Percentiles rank a stretch among this genome's conserved stretches.
Conservation (phyloP, 2,888 invertebrate genomes). For the Polymixis flavicincta region DNA sequence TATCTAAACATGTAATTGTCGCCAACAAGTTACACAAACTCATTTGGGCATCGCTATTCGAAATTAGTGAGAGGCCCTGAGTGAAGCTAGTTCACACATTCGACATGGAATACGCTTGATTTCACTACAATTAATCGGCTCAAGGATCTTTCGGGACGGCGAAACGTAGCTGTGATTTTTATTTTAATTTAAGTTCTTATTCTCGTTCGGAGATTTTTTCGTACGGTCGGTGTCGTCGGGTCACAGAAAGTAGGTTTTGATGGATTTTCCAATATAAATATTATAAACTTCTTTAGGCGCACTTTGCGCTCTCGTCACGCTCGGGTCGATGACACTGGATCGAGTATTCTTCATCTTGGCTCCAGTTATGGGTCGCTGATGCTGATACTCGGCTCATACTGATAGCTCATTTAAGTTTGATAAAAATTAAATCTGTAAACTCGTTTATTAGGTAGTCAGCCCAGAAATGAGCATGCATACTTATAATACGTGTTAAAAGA, state of each 20-base stretch:
- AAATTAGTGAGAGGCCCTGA: conserved; percentile 56
- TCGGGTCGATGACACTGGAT: background rate
- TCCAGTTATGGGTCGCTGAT: no score
- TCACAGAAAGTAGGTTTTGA: no score
- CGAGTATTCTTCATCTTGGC: no score
- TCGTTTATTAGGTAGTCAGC: background rate
- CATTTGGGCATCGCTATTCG: conserved; percentile 64
- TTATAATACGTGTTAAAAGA: background rate
- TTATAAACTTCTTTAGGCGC: background rate
- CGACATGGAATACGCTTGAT: conserved; percentile 47
- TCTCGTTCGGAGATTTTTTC: background rate
- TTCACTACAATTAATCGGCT: conserved; percentile 49
- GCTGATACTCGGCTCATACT: background rate
- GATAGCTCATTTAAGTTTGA: background rate
- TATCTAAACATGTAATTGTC: conserved; percentile 44
- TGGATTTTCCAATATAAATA: background rate
- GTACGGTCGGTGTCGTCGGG: background rate
- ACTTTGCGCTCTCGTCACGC: no score
- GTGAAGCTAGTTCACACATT: conserved; percentile 59
- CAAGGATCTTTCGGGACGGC: background rate
- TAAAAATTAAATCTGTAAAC: no score
- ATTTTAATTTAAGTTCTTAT: background rate
- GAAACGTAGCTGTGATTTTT: background rate
- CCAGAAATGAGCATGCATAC: background rate
- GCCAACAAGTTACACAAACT: conserved; percentile 65